Evolutionary conservation across 2,888 invertebrate genomes (phyloP).

Genomic region (Stenodema calcarata): DNA sequence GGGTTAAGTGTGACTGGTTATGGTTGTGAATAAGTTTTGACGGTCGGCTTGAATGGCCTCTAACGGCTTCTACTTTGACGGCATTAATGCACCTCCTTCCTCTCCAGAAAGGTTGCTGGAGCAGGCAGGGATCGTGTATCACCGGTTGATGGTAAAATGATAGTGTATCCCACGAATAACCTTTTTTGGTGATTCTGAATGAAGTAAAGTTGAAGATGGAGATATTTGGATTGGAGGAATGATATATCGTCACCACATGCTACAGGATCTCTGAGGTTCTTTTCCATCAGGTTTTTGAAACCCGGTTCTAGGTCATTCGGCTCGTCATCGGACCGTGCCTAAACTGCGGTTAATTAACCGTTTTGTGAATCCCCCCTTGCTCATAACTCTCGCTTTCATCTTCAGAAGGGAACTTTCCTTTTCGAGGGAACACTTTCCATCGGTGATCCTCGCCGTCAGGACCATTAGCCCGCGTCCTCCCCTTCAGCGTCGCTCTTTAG

Average conservation of each 20-base stretch:
- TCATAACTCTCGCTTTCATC: conserved; percentile 38
- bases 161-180: no score
- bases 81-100: no score
- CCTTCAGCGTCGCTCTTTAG: neutral
- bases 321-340: conserved; percentile 3
- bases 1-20: no score
- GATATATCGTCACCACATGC: neutral
- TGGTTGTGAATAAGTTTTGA: no score
- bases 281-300: neutral
- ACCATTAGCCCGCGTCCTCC: neutral
- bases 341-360: conserved; percentile 4
- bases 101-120: no score
- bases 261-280: neutral
- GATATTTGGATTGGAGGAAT: neutral
- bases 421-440: conserved; percentile 36
- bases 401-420: conserved; percentile 25
- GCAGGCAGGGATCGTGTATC: no score
- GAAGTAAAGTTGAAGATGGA: neutral
- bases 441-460: neutral
- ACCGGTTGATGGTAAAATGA: no score
- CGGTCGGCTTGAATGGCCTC: no score
- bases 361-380: neutral
- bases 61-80: no score
- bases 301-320: neutral
- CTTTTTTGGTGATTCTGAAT: neutral